Conservation (phyloP, 37 sponge, comb jelly and placozoan species). For the Ephydatia muelleri region DNA sequence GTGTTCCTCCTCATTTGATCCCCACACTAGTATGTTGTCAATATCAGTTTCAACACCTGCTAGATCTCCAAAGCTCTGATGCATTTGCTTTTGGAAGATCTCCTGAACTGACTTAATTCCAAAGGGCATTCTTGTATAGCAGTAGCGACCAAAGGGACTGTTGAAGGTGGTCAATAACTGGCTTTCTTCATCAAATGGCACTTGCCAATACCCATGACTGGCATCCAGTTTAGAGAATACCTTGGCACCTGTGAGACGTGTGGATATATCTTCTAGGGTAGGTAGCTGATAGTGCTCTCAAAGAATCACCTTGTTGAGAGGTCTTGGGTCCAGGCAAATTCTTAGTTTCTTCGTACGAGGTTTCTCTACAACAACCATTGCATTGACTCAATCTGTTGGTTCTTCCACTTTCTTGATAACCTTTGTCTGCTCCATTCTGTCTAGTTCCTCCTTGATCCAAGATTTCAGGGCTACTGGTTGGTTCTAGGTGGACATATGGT, state of each 20-base stretch:
- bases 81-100: slow-evolving; percentile 50
- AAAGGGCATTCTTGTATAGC: slow-evolving; percentile 69
- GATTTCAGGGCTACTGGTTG: too few relatives aligned
- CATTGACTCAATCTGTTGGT: slow-evolving; percentile 57
- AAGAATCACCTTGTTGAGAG: slow-evolving; percentile 51
- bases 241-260: slow-evolving; percentile 48
- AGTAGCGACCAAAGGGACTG: slow-evolving; percentile 46
- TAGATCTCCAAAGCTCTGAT: slow-evolving; percentile 43
- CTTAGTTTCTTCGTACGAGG: slow-evolving; percentile 28
- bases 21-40: slow-evolving; percentile 34
- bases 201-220: slow-evolving; percentile 59
- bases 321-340: slow-evolving; percentile 61
- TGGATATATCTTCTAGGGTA: slow-evolving; percentile 60
- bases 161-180: slow-evolving; percentile 62
- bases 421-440: not conserved
- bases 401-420: not conserved
- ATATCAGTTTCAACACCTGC: slow-evolving; percentile 44
- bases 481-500: too few relatives aligned
- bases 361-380: slow-evolving; percentile 38
- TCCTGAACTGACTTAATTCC: slow-evolving; percentile 65
- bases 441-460: too few relatives aligned
- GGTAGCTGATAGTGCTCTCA: slow-evolving; percentile 69
- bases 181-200: slow-evolving; percentile 44
- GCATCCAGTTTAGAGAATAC: slow-evolving; percentile 66
- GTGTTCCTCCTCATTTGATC: not conserved